Percentiles rank a stretch among this genome's conserved stretches.
phyloP scores from a whole-genome alignment of 2,888 invertebrate species.

The Phymatocera aterrima region DNA sequence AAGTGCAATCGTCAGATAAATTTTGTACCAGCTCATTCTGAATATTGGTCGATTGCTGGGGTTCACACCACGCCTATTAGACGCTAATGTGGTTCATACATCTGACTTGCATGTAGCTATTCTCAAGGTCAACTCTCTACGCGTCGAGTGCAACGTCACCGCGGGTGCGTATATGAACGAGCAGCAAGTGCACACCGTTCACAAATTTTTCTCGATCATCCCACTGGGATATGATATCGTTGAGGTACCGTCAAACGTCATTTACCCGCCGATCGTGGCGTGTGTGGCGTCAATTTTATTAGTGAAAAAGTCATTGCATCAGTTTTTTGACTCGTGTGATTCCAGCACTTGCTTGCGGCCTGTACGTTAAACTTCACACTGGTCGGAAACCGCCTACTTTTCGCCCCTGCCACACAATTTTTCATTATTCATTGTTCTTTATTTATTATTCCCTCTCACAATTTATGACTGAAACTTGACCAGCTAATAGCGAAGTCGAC shows the following conservation, averaged over 20 bases:
- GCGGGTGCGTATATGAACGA: too few species aligned
- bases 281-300: too few species aligned
- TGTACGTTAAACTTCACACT: too few species aligned
- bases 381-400: too few species aligned
- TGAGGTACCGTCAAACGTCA: slow-evolving; percentile 62
- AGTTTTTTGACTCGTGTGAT: too few species aligned
- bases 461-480: too few species aligned
- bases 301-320: too few species aligned
- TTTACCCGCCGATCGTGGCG: slow-evolving; percentile 65
- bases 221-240: slow-evolving; percentile 64
- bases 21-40: slow-evolving; percentile 47
- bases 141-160: slow-evolving; percentile 63
- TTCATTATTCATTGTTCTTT: too few species aligned
- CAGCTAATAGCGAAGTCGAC: too few species aligned
- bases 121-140: slow-evolving; percentile 59
- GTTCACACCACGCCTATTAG: slow-evolving; percentile 51
- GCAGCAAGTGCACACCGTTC: slow-evolving; percentile 63
- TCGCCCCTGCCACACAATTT: too few species aligned
- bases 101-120: slow-evolving; percentile 65
- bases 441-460: too few species aligned
- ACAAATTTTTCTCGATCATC: slow-evolving; percentile 65
- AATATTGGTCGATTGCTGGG: slow-evolving; percentile 59
- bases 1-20: slow-evolving; percentile 51
- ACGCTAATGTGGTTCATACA: slow-evolving; percentile 52
- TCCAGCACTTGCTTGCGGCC: too few species aligned